Evolutionary conservation across 2,797 vertebrate genomes (phyloP), one percentile per base, ranked within the genome.

Genomic region (Cuculus canorus): DNA sequence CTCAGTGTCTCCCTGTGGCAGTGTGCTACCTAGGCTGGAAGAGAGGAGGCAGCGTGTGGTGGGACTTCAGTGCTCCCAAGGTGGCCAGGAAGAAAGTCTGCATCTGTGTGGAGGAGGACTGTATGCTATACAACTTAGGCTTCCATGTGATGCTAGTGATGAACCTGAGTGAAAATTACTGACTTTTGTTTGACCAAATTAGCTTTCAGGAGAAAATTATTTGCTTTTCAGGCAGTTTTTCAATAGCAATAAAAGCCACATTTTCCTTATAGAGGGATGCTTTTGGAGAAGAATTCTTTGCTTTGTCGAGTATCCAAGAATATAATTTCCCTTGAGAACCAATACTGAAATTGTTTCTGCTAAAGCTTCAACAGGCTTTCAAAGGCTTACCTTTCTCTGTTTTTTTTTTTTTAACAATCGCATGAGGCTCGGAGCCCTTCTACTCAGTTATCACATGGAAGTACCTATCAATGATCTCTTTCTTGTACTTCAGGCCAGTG

Each of bases 21-120:
- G 32, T 4, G 1, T n/a, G 28, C 30, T 85, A 52, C 60, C 19
- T 43, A 24, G 13, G 56, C 23, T 27, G 54, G 17, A 10, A 28
- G 15, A 17, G 24, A 69, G 25, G 25, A 37, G 33, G 27, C 35
- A 60, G 22, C 0, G 0, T 8, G 35, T 22, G 17, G 23, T 7
- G 7, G 16, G 28, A 45, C 15, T 39, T 65, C 3, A n/a, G 27
- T 24, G 57, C 52, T 69, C 27, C 39, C 17, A 17, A 24, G 77
- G 6, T 0, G 2, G 32, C 45, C 30, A 14, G 35, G n/a, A 70
- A 57, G 25, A 75, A 76, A 50, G 28, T 21, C 35, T 50, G 24
- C 13, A 5, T 43, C 37, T 1, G 1, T 1, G 2, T 14, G 25
- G 10, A 37, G 25, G 30, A 52, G 17, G 27, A 13, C 10, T 32